Evolutionary conservation across 2,797 vertebrate genomes (phyloP).

Genomic region (Rhinichthys osculus): DNA sequence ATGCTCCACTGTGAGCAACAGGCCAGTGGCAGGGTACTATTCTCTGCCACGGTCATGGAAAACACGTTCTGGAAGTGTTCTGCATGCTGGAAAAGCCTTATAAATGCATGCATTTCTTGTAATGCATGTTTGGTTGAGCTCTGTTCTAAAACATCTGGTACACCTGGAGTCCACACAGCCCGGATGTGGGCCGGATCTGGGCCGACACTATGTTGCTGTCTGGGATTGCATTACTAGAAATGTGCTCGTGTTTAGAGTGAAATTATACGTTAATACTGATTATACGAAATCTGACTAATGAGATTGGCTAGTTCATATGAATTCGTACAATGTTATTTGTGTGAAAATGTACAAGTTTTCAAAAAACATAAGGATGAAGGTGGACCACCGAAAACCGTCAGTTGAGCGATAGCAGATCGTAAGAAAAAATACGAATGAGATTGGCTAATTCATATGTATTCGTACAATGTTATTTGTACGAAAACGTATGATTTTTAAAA

Average conservation of each 20-base stretch:
- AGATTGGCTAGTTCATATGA: too few species aligned
- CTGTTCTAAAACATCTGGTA: background rate
- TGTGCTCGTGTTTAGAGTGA: background rate
- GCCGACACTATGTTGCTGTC: too few species aligned
- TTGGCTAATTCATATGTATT: too few species aligned
- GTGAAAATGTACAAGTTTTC: too few species aligned
- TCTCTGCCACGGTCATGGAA: background rate
- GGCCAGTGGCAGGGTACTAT: too few species aligned
- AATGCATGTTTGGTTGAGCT: background rate
- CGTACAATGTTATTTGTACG: too few species aligned
- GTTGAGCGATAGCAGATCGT: background rate
- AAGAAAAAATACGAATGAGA: too few species aligned
- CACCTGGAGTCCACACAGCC: too few species aligned
- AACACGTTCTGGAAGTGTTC: background rate
- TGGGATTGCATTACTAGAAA: background rate
- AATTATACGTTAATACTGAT: background rate
- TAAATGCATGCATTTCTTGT: background rate
- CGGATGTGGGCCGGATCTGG: too few species aligned
- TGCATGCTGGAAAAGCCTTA: background rate
- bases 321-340: too few species aligned
- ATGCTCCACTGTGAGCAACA: background rate
- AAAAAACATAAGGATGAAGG: background rate
- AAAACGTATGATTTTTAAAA: too few species aligned
- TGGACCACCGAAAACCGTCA: background rate
- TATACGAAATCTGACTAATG: too few species aligned